Conservation (phyloP, 2,113 vertebrate genomes). For the Mormyrus lacerda region DNA sequence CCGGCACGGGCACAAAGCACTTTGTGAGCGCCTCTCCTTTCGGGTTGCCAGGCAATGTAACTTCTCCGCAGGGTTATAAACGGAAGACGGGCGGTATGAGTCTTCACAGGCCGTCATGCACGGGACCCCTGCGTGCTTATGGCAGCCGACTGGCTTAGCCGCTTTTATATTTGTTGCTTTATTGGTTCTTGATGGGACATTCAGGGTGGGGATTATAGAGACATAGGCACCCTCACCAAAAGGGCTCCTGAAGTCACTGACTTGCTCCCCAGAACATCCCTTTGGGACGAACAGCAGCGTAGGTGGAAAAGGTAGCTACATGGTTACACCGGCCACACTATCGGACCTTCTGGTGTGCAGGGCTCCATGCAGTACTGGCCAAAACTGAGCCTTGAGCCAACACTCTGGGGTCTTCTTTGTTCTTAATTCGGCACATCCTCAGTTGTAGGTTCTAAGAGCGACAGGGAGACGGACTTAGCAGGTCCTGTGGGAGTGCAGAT, state of each 20-base stretch:
- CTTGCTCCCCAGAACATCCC: background rate
- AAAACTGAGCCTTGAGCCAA: background rate
- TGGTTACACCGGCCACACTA: background rate
- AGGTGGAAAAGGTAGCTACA: background rate
- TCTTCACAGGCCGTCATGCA: background rate
- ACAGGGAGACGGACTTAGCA: background rate
- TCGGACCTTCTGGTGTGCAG: background rate
- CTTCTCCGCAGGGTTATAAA: background rate
- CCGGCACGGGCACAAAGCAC: background rate
- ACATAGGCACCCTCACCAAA: background rate
- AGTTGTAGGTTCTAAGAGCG: background rate
- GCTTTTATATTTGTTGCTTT: background rate
- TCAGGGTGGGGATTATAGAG: background rate
- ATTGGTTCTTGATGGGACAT: background rate
- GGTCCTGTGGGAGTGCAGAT: background rate
- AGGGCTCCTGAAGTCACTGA: background rate
- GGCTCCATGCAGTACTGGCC: background rate
- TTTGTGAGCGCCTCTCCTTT: background rate
- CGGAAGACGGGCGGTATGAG: background rate
- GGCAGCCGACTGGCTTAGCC: background rate
- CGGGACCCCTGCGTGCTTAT: background rate
- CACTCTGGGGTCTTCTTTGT: background rate
- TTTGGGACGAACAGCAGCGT: background rate
- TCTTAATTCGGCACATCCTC: background rate
- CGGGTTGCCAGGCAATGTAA: background rate